These are phyloP conservation scores for Heteronetta atricapilla DNA, from an alignment of 2,113 vertebrate genomes.

Conservation along the genomic window DNA sequence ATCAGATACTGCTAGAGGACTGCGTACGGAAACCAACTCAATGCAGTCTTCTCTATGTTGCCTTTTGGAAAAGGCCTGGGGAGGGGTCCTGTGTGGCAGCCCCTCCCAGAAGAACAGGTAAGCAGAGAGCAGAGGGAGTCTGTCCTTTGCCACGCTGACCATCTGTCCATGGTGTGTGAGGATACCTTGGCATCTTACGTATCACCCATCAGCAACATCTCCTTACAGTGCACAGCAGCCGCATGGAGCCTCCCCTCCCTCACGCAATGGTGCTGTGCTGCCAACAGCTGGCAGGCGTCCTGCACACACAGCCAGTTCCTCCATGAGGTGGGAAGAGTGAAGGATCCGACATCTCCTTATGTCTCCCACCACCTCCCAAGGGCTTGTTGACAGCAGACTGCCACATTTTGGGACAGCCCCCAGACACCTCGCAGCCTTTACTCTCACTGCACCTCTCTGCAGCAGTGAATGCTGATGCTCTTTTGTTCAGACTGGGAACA, in stretches of 20 bases:
- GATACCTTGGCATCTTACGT: not conserved
- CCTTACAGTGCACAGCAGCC: rapidly evolving
- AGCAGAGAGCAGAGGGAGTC: not conserved
- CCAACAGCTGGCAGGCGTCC: not conserved
- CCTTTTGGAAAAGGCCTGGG: not conserved
- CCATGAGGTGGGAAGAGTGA: not conserved
- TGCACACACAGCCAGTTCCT: not conserved
- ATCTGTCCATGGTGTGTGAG: not conserved
- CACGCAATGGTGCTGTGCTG: not conserved
- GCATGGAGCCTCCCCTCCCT: rapidly evolving
- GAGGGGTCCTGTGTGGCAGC: not conserved
- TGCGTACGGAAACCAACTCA: not conserved
- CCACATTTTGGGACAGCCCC: not conserved
- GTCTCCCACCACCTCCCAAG: not conserved
- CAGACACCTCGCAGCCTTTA: not conserved
- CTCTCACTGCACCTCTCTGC: not conserved
- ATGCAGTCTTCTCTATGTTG: not conserved
- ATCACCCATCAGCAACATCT: not conserved
- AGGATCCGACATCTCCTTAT: not conserved
- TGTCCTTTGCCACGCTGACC: not conserved
- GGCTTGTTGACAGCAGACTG: not conserved
- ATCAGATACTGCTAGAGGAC: not conserved
- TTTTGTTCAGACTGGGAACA: not conserved
- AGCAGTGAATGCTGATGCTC: not conserved
- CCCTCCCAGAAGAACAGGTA: not conserved